These are phyloP conservation scores for Cephalopterus ornatus DNA, from an alignment of 2,113 vertebrate genomes.

Conservation along the genomic window DNA sequence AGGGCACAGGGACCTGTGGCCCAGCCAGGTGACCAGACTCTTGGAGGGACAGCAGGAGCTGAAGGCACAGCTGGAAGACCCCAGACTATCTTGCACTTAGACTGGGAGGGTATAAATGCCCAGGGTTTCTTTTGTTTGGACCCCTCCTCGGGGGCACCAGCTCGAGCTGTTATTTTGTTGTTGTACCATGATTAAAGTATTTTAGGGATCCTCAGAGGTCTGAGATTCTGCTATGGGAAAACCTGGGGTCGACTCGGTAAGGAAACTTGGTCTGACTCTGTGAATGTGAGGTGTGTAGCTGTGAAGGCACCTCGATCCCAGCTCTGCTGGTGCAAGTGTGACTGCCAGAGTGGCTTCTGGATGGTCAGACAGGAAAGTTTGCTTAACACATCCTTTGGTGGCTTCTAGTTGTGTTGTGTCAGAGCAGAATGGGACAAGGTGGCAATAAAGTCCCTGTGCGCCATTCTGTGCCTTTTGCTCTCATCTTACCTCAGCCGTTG, in stretches of 20 bases:
- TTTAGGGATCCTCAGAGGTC: not conserved
- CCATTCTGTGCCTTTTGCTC: not conserved
- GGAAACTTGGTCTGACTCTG: not conserved
- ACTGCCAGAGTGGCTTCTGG: not conserved
- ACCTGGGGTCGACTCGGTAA: not conserved
- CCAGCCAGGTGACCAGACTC: not conserved
- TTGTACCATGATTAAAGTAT: not conserved
- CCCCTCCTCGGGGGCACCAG: not conserved
- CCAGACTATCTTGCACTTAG: not conserved
- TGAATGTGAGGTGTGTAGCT: not conserved
- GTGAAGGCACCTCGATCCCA: not conserved
- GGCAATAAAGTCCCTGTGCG: not conserved
- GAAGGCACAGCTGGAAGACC: not conserved
- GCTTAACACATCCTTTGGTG: not conserved
- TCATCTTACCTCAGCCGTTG: not conserved
- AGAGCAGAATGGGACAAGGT: not conserved
- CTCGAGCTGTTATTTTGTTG: not conserved
- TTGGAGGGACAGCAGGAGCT: rapidly evolving
- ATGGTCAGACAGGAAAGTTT: not conserved
- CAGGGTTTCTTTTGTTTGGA: not conserved
- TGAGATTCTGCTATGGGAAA: not conserved
- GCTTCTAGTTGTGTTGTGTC: not conserved
- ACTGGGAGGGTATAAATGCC: not conserved
- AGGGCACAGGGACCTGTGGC: not conserved
- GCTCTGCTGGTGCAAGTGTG: not conserved